Evolutionary conservation across 2,113 vertebrate species (phyloP).

Genomic region (Dromiciops gliroides): DNA sequence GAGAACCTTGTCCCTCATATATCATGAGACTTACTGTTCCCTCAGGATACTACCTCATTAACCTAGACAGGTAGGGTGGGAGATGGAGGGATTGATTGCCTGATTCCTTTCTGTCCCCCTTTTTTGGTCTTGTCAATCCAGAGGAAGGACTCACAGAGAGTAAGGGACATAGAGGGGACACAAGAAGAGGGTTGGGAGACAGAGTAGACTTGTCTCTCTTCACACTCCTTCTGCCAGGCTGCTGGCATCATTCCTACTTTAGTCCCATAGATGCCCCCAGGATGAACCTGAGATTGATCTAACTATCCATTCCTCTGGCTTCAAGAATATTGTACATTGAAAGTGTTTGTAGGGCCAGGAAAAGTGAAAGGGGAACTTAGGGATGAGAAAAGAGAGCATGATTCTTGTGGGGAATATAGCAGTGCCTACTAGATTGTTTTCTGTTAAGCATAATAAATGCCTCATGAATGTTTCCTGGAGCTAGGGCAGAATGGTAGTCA

Average conservation of each 20-base stretch:
- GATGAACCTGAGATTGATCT: not conserved
- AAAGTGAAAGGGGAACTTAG: not conserved
- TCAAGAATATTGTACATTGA: not conserved
- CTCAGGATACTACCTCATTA: not conserved
- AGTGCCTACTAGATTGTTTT: too few species aligned
- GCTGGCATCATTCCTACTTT: not conserved
- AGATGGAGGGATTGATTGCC: not conserved
- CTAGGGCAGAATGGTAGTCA: not conserved
- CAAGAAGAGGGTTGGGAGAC: not conserved
- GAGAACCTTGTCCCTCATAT: not conserved
- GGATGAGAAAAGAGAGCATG: not conserved
- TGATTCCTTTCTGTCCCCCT: not conserved
- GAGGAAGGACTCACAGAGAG: not conserved
- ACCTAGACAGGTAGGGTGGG: not conserved
- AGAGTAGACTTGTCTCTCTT: not conserved
- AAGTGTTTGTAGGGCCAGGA: not conserved
- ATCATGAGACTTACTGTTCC: not conserved
- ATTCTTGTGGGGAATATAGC: not conserved
- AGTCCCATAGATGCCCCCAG: not conserved
- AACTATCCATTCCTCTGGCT: not conserved
- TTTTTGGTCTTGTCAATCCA: not conserved
- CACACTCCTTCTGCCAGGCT: not conserved
- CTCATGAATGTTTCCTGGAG: not conserved
- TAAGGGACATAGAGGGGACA: rapidly evolving
- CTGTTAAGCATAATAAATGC: not conserved